Percentiles rank a stretch among this genome's conserved stretches.
phyloP scores from a whole-genome alignment of 1,140 invertebrate genomes.

The Phortica variegata region DNA sequence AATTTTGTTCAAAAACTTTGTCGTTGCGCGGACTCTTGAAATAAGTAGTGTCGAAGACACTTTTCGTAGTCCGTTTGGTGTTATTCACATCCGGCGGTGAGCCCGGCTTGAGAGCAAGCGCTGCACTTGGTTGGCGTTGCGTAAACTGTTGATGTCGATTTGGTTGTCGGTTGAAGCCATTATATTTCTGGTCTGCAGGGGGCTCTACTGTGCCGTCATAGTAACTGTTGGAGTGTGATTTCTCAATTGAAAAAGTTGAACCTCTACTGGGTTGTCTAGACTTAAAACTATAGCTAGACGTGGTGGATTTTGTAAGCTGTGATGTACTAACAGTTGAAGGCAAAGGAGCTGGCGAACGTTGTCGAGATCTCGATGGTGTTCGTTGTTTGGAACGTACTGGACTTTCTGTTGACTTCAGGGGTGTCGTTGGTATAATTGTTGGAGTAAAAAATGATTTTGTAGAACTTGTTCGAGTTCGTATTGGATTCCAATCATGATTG shows the following conservation, averaged over 20 bases:
- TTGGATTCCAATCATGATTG: too few species aligned
- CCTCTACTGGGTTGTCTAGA: slow-evolving; percentile 11
- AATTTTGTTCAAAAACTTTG: slow-evolving; percentile 24
- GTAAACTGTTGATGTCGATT: slow-evolving; percentile 8
- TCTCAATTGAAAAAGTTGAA: slow-evolving; percentile 32
- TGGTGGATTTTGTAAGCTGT: slow-evolving; percentile 15
- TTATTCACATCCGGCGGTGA: slow-evolving; percentile 7
- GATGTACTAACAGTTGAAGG: slow-evolving; percentile 35
- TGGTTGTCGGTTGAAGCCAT: too few species aligned
- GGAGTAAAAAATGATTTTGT: too few species aligned
- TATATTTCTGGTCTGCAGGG: slow-evolving; percentile 26
- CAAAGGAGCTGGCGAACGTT: slow-evolving; percentile 20
- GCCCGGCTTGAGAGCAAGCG: slow-evolving; percentile 21
- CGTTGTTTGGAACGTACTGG: slow-evolving; percentile 26
- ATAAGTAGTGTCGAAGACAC: slow-evolving; percentile 47
- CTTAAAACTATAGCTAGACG: slow-evolving; percentile 31
- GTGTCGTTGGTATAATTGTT: slow-evolving; percentile 12
- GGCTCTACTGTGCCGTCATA: slow-evolving; percentile 46
- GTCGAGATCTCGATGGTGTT: too few species aligned
- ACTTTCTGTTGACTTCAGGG: slow-evolving; percentile 9
- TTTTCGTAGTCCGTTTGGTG: slow-evolving; percentile 42
- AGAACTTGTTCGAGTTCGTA: too few species aligned
- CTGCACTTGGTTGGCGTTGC: background rate
- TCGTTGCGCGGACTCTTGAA: slow-evolving; percentile 44
- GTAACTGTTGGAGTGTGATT: slow-evolving; percentile 45